Evolutionary conservation across 1,140 invertebrate species (phyloP), one percentile per base, ranked within the genome.

Genomic region (Alviniconcha marisindica): DNA sequence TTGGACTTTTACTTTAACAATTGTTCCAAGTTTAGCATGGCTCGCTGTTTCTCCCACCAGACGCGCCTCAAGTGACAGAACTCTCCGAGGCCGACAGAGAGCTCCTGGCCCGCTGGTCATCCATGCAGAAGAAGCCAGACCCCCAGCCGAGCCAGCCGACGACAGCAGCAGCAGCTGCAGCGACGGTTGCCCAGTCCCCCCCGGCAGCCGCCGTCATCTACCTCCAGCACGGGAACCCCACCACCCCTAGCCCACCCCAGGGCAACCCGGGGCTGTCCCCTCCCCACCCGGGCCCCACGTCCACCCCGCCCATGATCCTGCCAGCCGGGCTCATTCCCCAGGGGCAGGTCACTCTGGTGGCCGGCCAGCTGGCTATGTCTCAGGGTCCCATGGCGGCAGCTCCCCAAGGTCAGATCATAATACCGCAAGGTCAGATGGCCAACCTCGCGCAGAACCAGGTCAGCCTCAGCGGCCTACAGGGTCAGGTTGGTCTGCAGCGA

Each of bases 91-190:
- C 87, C 15, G 91, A 92, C 77, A 88, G 84, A 77, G 89, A 90
- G 60, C 82, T 92, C 63, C 81, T 92, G n/a, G 86, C 91, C 24
- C 82, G 90, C 40, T 92, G 91, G 91, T 84, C 87, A 10, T 84
- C 82, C 36, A 92, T 92, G 91, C 89, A 90, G 81, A 87, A 88
- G 36, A 63, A 60, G 14, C 42, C 66, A 38, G 36, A 42, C 5
- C 38, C 2, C 2, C 36, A 31, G 18, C 12, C 3, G 42, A 54
- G 42, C 44, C 18, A 33, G 66, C 36, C 44, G 2, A 69, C 38
- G 15, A 5, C n/a, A 2, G 24, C 79, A 2, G 18, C 48, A n/a
- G 10, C 71, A 10, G 5, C n/a, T 15, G 24, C 79, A 2, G 18
- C 48, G n/a, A n/a, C 71, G 10, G 31, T n/a, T n/a, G 4, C 60